Conservation (phyloP, 2,113 vertebrate species). For the Phalacrocorax carbo region DNA sequence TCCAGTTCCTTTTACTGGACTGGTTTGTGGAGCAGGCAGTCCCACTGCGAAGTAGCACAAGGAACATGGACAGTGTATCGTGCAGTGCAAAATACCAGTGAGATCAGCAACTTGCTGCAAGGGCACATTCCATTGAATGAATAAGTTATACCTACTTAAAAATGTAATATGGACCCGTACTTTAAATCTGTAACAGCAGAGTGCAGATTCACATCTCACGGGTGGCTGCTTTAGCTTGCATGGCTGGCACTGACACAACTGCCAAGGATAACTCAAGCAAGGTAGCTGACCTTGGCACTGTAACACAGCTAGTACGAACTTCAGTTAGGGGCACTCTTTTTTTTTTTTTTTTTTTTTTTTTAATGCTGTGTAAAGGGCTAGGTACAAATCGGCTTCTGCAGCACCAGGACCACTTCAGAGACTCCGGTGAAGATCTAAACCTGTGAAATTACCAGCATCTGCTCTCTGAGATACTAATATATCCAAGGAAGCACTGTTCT, state of each 20-base stretch:
- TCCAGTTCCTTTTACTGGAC: background rate
- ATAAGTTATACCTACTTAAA: background rate
- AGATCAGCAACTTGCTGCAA: background rate
- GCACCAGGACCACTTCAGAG: background rate
- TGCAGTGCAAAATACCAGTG: background rate
- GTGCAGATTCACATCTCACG: background rate
- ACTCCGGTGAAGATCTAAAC: background rate
- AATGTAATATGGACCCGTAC: background rate
- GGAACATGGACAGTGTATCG: rapidly evolving
- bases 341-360: background rate
- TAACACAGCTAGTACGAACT: background rate
- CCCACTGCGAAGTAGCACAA: background rate
- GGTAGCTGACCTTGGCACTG: background rate
- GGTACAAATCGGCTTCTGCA: background rate
- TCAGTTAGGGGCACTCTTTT: background rate
- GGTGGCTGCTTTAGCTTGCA: background rate
- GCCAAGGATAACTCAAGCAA: background rate
- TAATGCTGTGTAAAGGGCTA: background rate
- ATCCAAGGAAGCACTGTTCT: background rate
- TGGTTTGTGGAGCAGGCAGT: background rate
- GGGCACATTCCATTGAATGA: background rate
- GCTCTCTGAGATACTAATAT: background rate
- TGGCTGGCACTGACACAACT: background rate
- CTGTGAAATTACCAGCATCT: background rate
- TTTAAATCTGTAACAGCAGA: background rate